Conservation (phyloP, 2,113 vertebrate genomes). For the rat (Rattus norvegicus) region DNA sequence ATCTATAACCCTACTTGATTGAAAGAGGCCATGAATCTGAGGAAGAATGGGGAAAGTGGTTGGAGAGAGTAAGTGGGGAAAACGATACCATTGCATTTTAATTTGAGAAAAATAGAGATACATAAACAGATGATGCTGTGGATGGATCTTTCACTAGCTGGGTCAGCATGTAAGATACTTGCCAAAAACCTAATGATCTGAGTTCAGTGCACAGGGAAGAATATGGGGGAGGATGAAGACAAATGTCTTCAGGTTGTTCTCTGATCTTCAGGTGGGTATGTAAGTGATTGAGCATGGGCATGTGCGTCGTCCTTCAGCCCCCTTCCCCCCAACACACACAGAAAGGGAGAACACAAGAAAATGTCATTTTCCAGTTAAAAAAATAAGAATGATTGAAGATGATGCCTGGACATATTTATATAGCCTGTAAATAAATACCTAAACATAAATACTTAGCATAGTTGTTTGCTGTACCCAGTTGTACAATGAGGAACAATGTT, state of each 20-base stretch:
- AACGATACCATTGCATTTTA: not conserved
- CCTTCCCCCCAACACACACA: not conserved
- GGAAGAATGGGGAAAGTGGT: not conserved
- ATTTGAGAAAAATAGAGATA: not conserved
- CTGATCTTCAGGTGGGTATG: not conserved
- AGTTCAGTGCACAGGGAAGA: not conserved
- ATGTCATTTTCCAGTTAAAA: not conserved
- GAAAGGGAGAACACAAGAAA: not conserved
- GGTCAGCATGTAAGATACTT: not conserved
- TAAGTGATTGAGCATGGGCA: not conserved
- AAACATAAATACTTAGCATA: not conserved
- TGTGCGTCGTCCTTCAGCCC: too few species aligned
- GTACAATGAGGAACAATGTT: accelerated
- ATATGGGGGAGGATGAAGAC: not conserved
- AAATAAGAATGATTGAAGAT: too few species aligned
- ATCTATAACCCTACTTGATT: not conserved
- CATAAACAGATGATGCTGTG: not conserved
- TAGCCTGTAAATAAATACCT: not conserved
- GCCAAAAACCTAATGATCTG: too few species aligned
- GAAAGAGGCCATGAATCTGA: not conserved
- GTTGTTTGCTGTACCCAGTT: not conserved
- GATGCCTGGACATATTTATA: not conserved
- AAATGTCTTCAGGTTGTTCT: not conserved
- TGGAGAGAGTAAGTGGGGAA: not conserved
- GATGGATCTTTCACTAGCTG: not conserved